Conservation (phyloP, 92 coral and sea anemone species). For the Umimayanthus chanpuru region DNA sequence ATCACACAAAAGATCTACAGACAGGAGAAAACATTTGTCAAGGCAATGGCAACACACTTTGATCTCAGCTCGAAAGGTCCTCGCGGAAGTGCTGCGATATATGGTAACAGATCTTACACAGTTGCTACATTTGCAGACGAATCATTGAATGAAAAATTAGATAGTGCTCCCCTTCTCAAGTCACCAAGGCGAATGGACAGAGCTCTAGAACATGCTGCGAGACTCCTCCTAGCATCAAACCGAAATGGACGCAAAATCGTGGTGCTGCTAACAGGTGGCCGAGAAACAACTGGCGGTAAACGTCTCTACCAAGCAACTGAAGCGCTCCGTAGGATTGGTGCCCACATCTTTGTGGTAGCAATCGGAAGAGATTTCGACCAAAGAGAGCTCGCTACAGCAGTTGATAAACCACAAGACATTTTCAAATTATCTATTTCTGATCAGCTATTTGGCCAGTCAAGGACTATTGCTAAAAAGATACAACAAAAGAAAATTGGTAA, state of each 20-base stretch:
- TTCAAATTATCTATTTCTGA: constrained; percentile 40
- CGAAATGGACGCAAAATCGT: constrained; percentile 42
- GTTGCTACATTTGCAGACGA: constrained; percentile 44
- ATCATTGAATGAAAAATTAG: constrained; percentile 30
- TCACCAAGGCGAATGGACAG: constrained; percentile 66
- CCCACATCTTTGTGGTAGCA: constrained; percentile 76
- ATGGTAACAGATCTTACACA: constrained; percentile 55
- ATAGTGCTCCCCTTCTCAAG: constrained; percentile 47
- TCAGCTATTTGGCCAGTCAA: constrained; percentile 22
- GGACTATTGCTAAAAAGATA: constrained; percentile 28
- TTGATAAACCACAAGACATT: constrained; percentile 55
- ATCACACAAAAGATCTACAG: constrained; percentile 54
- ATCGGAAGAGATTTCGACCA: constrained; percentile 61
- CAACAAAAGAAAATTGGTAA: constrained; percentile 29
- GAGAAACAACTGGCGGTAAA: constrained; percentile 40
- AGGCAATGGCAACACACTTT: constrained; percentile 58
- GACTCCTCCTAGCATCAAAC: constrained; percentile 49
- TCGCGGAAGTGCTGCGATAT: constrained; percentile 64
- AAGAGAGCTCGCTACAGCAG: constrained; percentile 39
- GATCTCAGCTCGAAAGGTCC: constrained; percentile 64
- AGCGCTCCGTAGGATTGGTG: constrained; percentile 65
- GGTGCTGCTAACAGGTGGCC: constrained; percentile 69
- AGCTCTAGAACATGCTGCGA: constrained; percentile 58
- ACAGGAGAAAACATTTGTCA: constrained; percentile 64
- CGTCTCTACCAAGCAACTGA: constrained; percentile 67